Evolutionary conservation across 2,113 vertebrate species (phyloP), one percentile per base, ranked within the genome.

Genomic region (Paramisgurnus dabryanus): DNA sequence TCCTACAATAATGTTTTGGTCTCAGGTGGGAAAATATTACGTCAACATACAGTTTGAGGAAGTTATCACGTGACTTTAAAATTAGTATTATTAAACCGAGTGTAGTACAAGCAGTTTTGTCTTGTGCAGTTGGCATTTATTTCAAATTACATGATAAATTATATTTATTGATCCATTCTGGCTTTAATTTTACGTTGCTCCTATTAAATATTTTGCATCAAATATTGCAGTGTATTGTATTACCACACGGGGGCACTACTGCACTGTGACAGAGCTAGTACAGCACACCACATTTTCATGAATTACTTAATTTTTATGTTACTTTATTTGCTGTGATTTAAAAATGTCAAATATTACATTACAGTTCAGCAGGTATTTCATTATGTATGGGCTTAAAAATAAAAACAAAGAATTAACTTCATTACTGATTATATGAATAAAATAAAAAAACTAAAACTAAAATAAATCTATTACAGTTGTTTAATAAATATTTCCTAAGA

Each of bases 401-500:
- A 22, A 10, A 61, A 58, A 40, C 55, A 11, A 43, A 43, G 41
- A 8, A 18, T 71, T 5, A 53, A 22, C 65, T 18, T 7, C 1
- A 39, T 63, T 53, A 58, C 18, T 17, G 53, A 45, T 72, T 9
- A 40, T 41, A 17, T 73, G 11, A 64, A 71, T 39, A 39, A 64
- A 55, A n/a, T 6, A 4, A 79, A 67, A 79, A 73, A 27, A n/a
- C 5, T 1, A 2, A 15, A 22, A 55, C 1, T 9, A 12, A 60
- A n/a, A 43, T 55, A 63, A 55, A 65, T 41, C 9, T 12, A 27
- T n/a, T 47, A 75, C 43, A 66, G 68, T 18, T 8, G 39, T 41
- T 60, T 64, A n/a, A 66, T 58, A 76, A 76, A 80, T 76, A 71
- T 50, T 65, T 27, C 58, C 49, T 57, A 84, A 77, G 61, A 71